Percentiles rank a stretch among this genome's conserved stretches.
Conservation (phyloP, 2,797 vertebrate genomes). For the Salarias fasciatus region DNA sequence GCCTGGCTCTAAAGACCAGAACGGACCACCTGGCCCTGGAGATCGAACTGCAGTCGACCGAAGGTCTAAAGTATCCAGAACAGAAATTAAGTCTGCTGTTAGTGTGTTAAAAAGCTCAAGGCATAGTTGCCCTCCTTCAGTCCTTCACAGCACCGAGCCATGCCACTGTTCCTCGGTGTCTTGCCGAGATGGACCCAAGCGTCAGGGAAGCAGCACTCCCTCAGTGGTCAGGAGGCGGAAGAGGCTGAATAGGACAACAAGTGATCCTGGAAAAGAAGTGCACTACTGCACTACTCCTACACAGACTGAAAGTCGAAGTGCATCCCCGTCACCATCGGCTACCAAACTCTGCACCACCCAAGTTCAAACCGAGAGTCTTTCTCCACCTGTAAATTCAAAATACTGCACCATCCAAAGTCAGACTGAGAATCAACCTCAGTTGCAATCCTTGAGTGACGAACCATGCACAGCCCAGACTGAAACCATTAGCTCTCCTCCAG, state of each 20-base stretch:
- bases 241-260: conserved; percentile 74
- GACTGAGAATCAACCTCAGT: conserved; percentile 58
- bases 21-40: conserved; percentile 33
- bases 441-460: conserved; percentile 48
- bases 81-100: conserved; percentile 69
- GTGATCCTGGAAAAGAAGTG: conserved; percentile 81
- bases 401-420: conserved; percentile 66
- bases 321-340: conserved; percentile 45
- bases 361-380: conserved; percentile 69
- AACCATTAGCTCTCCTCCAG: conserved; percentile 38
- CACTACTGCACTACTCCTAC: conserved; percentile 74
- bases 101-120: conserved; percentile 66
- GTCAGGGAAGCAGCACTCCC: conserved; percentile 75
- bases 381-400: conserved; percentile 47
- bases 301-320: conserved; percentile 69
- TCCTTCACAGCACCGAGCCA: conserved; percentile 62
- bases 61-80: conserved; percentile 66
- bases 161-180: conserved; percentile 62
- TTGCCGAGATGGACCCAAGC: conserved; percentile 70
- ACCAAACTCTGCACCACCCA: conserved; percentile 66
- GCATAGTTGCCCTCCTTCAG: conserved; percentile 70
- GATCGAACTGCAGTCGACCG: conserved; percentile 63
- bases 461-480: conserved; percentile 55
- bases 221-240: conserved; percentile 74
- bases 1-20: conserved; percentile 61